Evolutionary conservation across 2,797 vertebrate genomes (phyloP), one percentile per base, ranked within the genome.

Genomic region (Adrianichthys oophorus): DNA sequence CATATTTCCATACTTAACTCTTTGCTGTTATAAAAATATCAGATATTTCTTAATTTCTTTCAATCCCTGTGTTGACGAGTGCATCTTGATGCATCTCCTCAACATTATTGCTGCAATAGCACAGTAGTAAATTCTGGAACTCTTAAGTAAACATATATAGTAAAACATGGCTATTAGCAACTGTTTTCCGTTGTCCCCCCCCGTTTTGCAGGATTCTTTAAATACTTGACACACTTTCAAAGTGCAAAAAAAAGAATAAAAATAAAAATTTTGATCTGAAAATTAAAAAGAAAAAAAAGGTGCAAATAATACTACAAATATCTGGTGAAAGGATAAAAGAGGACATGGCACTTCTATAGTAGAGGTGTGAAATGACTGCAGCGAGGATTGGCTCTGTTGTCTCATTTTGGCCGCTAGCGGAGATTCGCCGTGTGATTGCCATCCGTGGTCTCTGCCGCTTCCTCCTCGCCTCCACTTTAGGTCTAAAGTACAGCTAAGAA

Each of bases 111-210:
- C 87, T 85, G 90, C 85, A 87, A 81, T 87, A 89, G 62, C 52
- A 83, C 10, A 65, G 82, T 91, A 90, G 72, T 84, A 70, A 83
- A 89, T 87, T 90, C 79, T 90, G 85, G 79, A 89, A 84, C 86
- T 85, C 80, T 88, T 74, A 83, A 84, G 89, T 89, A 90, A 90
- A 89, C 83, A 84, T 88, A 86, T 85, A 89, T 79, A 84, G 85
- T 85, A 89, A 87, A 90, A 89, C 87, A 91, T 90, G 86, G 86
- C 87, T 87, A 87, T 90, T 86, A 87, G 87, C 85, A 68, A 89
- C 80, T 83, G 76, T 78, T 76, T 70, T 70, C 55, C 5, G 58
- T 56, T 73, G 48, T 45, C 41, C 42, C 55, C 72, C 48, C 44
- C 58, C 70, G 74, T 81, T 70, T 56, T 70, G 58, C 72, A 68